Conservation (phyloP, 2,113 vertebrate genomes). For the Nanorana parkeri region DNA sequence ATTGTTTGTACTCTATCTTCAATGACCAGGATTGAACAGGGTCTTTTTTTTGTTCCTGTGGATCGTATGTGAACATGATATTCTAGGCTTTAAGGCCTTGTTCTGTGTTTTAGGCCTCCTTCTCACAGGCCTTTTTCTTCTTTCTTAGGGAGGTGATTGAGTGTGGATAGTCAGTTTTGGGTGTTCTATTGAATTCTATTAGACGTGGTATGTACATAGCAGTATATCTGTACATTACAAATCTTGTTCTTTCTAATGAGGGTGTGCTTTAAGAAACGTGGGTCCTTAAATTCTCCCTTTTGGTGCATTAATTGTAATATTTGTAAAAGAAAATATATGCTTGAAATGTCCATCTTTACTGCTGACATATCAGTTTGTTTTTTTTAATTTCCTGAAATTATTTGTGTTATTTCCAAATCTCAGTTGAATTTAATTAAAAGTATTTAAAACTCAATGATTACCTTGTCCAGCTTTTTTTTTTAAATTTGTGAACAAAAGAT, state of each 20-base stretch:
- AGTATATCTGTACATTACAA: constrained; percentile 43
- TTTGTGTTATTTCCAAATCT: constrained; percentile 71
- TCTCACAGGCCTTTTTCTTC: constrained; percentile 36
- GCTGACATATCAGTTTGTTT: constrained; percentile 77
- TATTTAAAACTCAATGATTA: constrained; percentile 69
- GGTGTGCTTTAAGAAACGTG: neutral
- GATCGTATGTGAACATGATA: neutral
- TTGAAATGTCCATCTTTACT: constrained; percentile 68
- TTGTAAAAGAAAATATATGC: constrained; percentile 66
- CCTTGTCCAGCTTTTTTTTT: neutral
- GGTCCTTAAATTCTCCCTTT: neutral
- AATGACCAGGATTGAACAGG: neutral
- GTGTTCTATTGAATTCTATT: neutral
- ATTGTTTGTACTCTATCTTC: constrained; percentile 26
- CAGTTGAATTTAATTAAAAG: constrained; percentile 78
- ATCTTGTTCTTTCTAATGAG: constrained; percentile 36
- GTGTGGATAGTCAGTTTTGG: neutral
- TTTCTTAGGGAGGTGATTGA: rapidly evolving
- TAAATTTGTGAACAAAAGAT: neutral
- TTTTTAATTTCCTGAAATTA: constrained; percentile 72
- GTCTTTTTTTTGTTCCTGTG: constrained; percentile 22
- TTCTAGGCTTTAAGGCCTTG: neutral
- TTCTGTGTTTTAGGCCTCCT: constrained; percentile 17
- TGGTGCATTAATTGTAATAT: constrained; percentile 69
- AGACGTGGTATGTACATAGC: neutral